These are phyloP conservation scores for Silurus asotus DNA, from an alignment of 2,113 vertebrate genomes.

Conservation along the genomic window DNA sequence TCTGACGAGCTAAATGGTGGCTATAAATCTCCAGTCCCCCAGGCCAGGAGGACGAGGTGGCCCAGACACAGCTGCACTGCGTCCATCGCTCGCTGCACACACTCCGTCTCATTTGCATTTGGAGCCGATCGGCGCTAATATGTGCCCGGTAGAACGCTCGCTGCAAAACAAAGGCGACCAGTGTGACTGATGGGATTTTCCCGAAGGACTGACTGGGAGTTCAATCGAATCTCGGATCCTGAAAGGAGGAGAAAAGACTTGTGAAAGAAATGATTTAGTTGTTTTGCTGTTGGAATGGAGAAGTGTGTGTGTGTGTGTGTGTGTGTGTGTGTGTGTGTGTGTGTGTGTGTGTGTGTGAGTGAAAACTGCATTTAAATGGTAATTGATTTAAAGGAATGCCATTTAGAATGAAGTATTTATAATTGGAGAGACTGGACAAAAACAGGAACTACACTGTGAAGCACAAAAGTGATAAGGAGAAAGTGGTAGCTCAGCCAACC, in stretches of 20 bases:
- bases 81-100: conserved; percentile 7
- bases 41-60: conserved; percentile 36
- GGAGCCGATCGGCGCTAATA: conserved; percentile 41
- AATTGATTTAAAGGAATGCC: background rate
- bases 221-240: conserved; percentile 11
- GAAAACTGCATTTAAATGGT: background rate
- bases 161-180: conserved; percentile 46
- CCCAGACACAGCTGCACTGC: conserved; percentile 46
- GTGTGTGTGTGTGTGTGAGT: background rate
- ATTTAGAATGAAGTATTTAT: background rate
- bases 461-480: no score
- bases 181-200: conserved; percentile 47
- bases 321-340: no score
- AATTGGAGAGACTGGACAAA: background rate
- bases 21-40: conserved; percentile 52
- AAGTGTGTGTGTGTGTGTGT: background rate
- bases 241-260: background rate
- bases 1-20: conserved; percentile 55
- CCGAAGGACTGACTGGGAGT: background rate
- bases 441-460: background rate
- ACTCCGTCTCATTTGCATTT: conserved; percentile 54
- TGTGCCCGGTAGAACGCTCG: background rate
- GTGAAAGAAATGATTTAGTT: background rate
- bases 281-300: conserved; percentile 22
- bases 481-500: no score